Conservation (phyloP, 1,140 invertebrate genomes). For the Drosophila lowei region DNA sequence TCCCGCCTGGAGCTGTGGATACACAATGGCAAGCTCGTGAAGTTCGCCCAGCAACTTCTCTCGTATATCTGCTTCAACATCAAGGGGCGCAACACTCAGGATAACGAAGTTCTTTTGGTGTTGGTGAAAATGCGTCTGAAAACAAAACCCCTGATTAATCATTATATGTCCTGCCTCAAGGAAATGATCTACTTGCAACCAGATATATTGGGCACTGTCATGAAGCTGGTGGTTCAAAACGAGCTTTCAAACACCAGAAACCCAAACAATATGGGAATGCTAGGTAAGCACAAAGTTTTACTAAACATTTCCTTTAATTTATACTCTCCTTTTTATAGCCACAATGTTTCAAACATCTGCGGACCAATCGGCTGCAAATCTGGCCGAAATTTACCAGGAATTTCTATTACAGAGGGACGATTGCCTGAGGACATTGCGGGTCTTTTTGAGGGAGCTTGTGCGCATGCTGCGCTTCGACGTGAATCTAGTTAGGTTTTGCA, state of each 20-base stretch:
- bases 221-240: slow-evolving; percentile 97
- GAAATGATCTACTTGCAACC: slow-evolving; percentile 85
- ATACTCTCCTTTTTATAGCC: slow-evolving; percentile 83
- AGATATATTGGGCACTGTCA: slow-evolving; percentile 92
- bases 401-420: slow-evolving; percentile 94
- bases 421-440: slow-evolving; percentile 92
- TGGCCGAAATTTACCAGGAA: slow-evolving; percentile 93
- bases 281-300: slow-evolving; percentile 55
- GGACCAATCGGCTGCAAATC: slow-evolving; percentile 89
- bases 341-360: slow-evolving; percentile 93
- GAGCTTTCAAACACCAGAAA: slow-evolving; percentile 95
- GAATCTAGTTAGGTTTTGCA: slow-evolving; percentile 88
- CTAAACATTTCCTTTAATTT: slow-evolving; percentile 1
- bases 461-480: slow-evolving; percentile 92
- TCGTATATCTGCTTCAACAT: slow-evolving; percentile 95
- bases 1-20: slow-evolving; percentile 96
- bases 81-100: slow-evolving; percentile 88
- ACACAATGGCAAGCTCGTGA: slow-evolving; percentile 96
- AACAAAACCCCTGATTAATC: slow-evolving; percentile 94
- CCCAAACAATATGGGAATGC: slow-evolving; percentile 93
- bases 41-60: slow-evolving; percentile 96
- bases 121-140: slow-evolving; percentile 96
- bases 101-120: slow-evolving; percentile 95
- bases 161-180: slow-evolving; percentile 93
- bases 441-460: slow-evolving; percentile 92